These are phyloP conservation scores for Regulus satrapa DNA, from an alignment of 2,113 vertebrate genomes.

Conservation along the genomic window DNA sequence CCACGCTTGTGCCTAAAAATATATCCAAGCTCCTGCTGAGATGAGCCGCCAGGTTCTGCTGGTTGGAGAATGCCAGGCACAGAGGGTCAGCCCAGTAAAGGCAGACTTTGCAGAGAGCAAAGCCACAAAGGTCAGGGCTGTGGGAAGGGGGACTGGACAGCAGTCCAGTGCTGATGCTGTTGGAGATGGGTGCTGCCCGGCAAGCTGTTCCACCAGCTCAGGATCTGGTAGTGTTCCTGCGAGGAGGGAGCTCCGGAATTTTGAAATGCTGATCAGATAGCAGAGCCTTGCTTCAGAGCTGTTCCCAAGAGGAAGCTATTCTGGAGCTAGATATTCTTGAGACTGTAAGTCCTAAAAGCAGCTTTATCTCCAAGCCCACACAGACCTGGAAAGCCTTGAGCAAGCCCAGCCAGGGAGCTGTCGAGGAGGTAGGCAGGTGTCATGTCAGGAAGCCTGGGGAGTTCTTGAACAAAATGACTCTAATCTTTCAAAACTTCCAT, in stretches of 20 bases:
- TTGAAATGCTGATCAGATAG: constrained; percentile 24
- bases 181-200: not conserved
- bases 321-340: not conserved
- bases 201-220: not conserved
- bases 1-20: not conserved
- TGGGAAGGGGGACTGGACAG: not conserved
- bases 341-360: not conserved
- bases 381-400: not conserved
- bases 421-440: not conserved
- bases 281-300: not conserved
- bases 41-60: not conserved
- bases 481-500: not conserved
- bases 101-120: too few species aligned
- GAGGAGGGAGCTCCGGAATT: not conserved
- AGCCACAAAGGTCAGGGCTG: not conserved
- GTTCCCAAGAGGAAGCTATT: constrained; percentile 40
- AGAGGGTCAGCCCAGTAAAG: not conserved
- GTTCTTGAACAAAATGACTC: not conserved
- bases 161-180: not conserved
- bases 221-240: not conserved
- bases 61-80: not conserved
- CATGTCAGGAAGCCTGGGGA: not conserved
- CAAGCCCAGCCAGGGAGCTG: not conserved
- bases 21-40: not conserved
- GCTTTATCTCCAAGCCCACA: constrained; percentile 9